phyloP scores from a whole-genome alignment of 2,888 invertebrate species.

The Pollenia amentaria region DNA sequence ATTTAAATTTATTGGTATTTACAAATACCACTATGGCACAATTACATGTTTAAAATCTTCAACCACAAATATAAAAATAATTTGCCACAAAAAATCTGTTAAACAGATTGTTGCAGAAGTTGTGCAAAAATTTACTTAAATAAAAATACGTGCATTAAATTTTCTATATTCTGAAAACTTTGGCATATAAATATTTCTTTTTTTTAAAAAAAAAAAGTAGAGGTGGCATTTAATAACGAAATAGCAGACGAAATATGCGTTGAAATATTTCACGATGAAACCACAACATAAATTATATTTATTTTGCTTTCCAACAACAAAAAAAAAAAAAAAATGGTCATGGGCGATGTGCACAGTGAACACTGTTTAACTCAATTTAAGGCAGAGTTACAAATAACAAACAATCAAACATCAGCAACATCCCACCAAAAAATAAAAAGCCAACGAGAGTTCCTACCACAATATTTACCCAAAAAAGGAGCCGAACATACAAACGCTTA shows the following conservation, averaged over 20 bases:
- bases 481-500: not conserved
- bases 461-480: too few relatives aligned
- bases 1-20: not conserved
- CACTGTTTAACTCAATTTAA: not conserved
- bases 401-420: conserved; percentile 1
- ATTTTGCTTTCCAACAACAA: conserved; percentile 37
- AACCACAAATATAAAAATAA: conserved; percentile 53
- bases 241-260: conserved; percentile 9
- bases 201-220: not conserved
- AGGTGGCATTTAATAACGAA: conserved; percentile 2
- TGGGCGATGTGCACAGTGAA: not conserved
- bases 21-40: too few relatives aligned
- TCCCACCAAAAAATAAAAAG: not conserved
- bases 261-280: conserved; percentile 43
- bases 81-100: conserved; percentile 44
- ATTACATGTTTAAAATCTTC: not conserved
- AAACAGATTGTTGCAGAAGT: conserved; percentile 44
- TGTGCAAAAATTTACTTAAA: not conserved
- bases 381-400: conserved; percentile 5
- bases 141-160: not conserved
- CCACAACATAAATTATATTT: conserved; percentile 62
- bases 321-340: conserved; percentile 28
- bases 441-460: too few relatives aligned
- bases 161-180: not conserved
- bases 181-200: not conserved